A percentile compares a stretch with the other conserved stretches of the same genome.
Evolutionary conservation across 2,888 invertebrate genomes (phyloP).

Genomic region (Cheilosia urbana): DNA sequence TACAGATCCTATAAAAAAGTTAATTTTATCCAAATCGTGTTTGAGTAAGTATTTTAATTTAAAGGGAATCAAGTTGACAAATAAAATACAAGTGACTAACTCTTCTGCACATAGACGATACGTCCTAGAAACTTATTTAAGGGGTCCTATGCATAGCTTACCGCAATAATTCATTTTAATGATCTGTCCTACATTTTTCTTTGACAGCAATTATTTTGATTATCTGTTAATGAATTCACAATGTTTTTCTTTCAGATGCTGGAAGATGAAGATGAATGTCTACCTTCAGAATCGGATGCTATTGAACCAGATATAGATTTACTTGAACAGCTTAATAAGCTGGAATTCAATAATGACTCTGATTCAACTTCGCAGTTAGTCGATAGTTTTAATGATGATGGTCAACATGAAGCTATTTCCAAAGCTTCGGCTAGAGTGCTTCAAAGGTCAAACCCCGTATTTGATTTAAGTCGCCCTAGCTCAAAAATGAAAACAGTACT

Average conservation of each 20-base stretch:
- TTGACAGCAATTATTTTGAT: no score
- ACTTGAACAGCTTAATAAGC: constrained; percentile 87
- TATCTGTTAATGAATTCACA: neutral
- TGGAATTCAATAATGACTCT: constrained; percentile 84
- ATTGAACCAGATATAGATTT: constrained; percentile 86
- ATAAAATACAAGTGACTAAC: no score
- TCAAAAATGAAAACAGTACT: constrained; percentile 88
- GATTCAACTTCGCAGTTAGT: constrained; percentile 30
- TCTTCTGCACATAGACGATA: no score
- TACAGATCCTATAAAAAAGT: no score
- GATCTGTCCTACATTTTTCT: no score
- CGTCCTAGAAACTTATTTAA: no score
- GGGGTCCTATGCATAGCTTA: neutral
- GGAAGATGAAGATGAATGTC: constrained; percentile 82
- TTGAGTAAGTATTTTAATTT: no score
- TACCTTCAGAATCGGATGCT: constrained; percentile 78
- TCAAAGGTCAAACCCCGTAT: constrained; percentile 89
- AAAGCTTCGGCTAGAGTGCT: constrained; percentile 87
- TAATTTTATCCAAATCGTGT: no score
- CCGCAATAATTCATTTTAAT: neutral
- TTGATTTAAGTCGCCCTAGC: constrained; percentile 86
- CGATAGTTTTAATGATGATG: constrained; percentile 76
- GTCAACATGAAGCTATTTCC: constrained; percentile 83
- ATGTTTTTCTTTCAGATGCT: constrained; percentile 83
- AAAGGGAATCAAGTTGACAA: no score